Base-by-base conservation (phyloP, 2,888 invertebrate species). In the Charanyca ferruginea region DNA sequence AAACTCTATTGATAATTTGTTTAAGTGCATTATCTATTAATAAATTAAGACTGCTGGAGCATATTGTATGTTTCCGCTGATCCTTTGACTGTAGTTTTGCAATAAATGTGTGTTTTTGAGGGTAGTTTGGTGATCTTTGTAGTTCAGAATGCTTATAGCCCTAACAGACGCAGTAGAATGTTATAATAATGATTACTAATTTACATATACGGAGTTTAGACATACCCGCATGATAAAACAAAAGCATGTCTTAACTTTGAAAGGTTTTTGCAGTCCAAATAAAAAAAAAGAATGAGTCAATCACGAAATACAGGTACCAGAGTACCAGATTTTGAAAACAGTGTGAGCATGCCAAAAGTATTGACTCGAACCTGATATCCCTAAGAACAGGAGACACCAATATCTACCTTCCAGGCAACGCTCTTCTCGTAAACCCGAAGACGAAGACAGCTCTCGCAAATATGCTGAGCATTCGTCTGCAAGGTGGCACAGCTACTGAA, bases 381-480 rank as follows among this genome's bases (percentile, higher is more conserved):
- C 74, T 66, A 63, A 55, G 59, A 79, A 79, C 79, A 66, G 74
- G 51, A 70, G 60, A 83, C 79, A 74, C 74, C 57, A 72, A 74
- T 79, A 61, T 78, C 79, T 64, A 82, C 70, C 72, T 87, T 61
- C 86, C 90, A 64, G 93, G 88, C 68, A 90, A 96, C 80, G 96
- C 96, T 18, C 87, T 97, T 66, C 96, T 97, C 45, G 98, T 98
- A 58, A 98, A 98, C 85, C 97, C 98, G 0, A 98, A 98, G 93
- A 98, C 99, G 3, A 99, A 99, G 95, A 99, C 99, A 0, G 99
- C 99, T 0, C 95, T 99, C 65, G 99, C 99, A 18, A 98, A 99
- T 90, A 98, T 99, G 98, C 95, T 99, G 70, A 98, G 98, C 85
- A 98, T 97, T 85, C 96, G 98, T 53, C 88, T 95, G 61, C 95